phyloP scores from a whole-genome alignment of 2,888 invertebrate genomes.

The Stegana nigrithorax region DNA sequence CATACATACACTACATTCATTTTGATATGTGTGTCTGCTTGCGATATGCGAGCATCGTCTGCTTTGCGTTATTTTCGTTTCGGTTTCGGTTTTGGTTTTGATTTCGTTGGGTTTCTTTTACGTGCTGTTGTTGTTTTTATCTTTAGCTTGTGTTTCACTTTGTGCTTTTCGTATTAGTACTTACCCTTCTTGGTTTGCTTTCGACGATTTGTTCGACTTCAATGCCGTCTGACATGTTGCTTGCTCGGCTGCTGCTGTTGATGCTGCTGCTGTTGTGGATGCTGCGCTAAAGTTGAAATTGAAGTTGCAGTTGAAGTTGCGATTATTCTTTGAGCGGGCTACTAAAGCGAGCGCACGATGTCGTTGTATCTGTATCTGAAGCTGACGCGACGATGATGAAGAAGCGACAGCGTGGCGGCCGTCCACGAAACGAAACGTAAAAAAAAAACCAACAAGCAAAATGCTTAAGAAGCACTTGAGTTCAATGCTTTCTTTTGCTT shows the following conservation, averaged over 20 bases:
- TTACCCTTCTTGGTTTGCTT: constrained; percentile 76
- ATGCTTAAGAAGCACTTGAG: constrained; percentile 24
- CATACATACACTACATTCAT: neutral
- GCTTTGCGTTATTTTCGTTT: no score
- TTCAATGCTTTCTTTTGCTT: constrained; percentile 40
- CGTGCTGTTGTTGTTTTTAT: no score
- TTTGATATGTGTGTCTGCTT: no score
- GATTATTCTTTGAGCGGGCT: constrained; percentile 5
- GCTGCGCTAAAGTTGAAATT: constrained; percentile 17
- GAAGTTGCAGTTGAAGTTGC: constrained; percentile 20
- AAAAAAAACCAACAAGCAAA: neutral
- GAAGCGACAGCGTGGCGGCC: neutral
- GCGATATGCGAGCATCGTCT: no score
- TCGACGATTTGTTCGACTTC: constrained; percentile 74
- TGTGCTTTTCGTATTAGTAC: constrained; percentile 41
- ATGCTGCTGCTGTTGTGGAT: constrained; percentile 25
- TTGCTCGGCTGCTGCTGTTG: constrained; percentile 32
- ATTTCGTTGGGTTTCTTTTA: no score
- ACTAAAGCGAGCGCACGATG: neutral
- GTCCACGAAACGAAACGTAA: no score
- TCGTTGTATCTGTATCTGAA: neutral
- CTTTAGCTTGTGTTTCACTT: no score
- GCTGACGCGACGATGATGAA: constrained; percentile 14
- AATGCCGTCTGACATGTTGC: constrained; percentile 71
- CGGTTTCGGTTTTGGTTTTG: neutral